These are phyloP conservation scores for Pemphredon lugubris DNA, from an alignment of 2,888 invertebrate genomes.

Conservation along the genomic window DNA sequence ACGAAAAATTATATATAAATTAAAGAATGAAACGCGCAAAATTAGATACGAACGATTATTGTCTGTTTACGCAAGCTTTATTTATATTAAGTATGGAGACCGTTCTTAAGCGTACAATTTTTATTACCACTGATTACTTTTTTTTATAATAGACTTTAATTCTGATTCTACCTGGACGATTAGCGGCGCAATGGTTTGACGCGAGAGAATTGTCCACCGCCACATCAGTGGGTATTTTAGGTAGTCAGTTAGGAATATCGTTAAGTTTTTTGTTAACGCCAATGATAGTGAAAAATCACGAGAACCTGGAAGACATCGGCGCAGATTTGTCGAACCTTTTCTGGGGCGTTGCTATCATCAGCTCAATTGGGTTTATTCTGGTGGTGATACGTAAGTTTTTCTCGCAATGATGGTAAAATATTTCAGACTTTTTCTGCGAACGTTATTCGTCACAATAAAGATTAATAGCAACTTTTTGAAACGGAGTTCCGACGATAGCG, in stretches of 20 bases:
- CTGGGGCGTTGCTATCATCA: slow-evolving; percentile 77
- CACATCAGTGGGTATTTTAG: slow-evolving; percentile 88
- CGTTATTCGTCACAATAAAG: too few relatives aligned
- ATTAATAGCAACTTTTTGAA: too few relatives aligned
- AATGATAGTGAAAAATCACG: slow-evolving; percentile 81
- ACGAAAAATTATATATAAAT: too few relatives aligned
- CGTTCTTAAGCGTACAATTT: too few relatives aligned
- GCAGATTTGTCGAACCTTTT: slow-evolving; percentile 74
- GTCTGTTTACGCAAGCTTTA: too few relatives aligned
- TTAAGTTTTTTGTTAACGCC: slow-evolving; percentile 88
- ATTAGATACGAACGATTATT: too few relatives aligned
- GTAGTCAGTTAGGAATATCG: slow-evolving; percentile 88
- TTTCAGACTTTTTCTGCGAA: too few relatives aligned
- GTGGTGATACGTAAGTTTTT: slow-evolving; percentile 81
- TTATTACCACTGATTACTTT: too few relatives aligned
- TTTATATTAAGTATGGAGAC: too few relatives aligned
- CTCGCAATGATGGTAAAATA: not conserved
- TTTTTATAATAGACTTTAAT: slow-evolving; percentile 88
- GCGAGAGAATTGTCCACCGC: slow-evolving; percentile 85
- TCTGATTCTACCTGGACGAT: slow-evolving; percentile 85
- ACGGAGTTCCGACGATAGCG: too few relatives aligned
- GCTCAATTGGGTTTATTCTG: slow-evolving; percentile 83
- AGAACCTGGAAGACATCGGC: slow-evolving; percentile 81
- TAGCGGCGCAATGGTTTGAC: slow-evolving; percentile 88
- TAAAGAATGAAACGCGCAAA: too few relatives aligned